Evolutionary conservation across 2,888 invertebrate genomes (phyloP), one percentile per base, ranked within the genome.

Genomic region (Ecliptopera silaceata): DNA sequence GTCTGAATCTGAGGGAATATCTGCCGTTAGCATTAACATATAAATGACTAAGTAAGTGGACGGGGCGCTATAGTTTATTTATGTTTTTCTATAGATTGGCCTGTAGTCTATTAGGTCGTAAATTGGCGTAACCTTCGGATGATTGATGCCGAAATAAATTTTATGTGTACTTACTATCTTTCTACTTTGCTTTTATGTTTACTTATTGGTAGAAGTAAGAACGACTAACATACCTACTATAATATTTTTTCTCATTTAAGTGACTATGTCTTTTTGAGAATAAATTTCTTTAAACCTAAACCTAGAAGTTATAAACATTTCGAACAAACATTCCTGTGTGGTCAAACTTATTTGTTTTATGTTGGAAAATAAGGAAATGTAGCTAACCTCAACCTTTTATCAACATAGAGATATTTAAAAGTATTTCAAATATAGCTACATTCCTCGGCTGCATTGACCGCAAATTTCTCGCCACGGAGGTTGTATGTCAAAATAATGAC

Each of bases 1-100:
- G 74, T 88, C 86, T 82, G 86, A 83, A 88, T 90, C 88, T 84
- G 76, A 74, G 75, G 77, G 80, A 81, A 83, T 59, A 81, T 80
- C 83, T 82, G 81, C 78, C 80, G 76, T 82, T 79, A 74, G 66
- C 74, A 91, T 91, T 91, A 89, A 82, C 91, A 91, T 91, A 91
- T 91, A 91, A 90, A 91, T 91, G 88, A 90, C 86, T 84, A 71
- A 76, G 85, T 90, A 85, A 91, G 89, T 90, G 88, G 89, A 86
- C 88, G 80, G 79, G 68, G 72, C 71, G 73, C 75, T 80, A 77
- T 81, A 68, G 67, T 78, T 75, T 80, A 81, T 79, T 76, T 85
- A 81, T 80, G 71, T 74, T 63, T 72, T 74, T 77, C 73, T 77
- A 79, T 82, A 74, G 75, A 69, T 74, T 66, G 64, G 59, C 65